Base-by-base conservation (phyloP, 1,140 invertebrate genomes). In the Pachypsylla venusta region DNA sequence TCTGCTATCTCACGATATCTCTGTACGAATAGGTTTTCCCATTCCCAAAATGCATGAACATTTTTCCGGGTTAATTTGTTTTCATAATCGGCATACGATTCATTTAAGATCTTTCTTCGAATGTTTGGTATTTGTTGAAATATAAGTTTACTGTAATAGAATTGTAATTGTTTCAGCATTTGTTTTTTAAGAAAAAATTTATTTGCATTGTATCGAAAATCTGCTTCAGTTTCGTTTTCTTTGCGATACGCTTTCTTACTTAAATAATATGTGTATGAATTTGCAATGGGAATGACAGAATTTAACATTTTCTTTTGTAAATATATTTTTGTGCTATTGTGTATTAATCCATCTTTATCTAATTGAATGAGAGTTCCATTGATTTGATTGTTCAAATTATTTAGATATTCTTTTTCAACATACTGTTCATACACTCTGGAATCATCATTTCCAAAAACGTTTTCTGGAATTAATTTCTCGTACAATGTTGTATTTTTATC, bases 391-490 rank as follows among this genome's bases (percentile, higher is more conserved):
- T 48, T 48, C n/a, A 48, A 19, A 48, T 48, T 48, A 19, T n/a
- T 48, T 22, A 48, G 42, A n/a, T 48, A 48, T 48, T 48, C 42
- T 5, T n/a, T n/a, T 22, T 48, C 42, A 3, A 48, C 42, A 48
- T 48, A 48, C 22, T 48, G 16, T n/a, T 48, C 42, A 19, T 48
- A 48, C n/a, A 48, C 16, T 19, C 16, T n/a, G n/a, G 5, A 5
- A n/a, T 48, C 42, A 10, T 48, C 42, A n/a, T 19, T n/a, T 5
- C 22, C 22, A 7, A 48, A 48, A 7, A 48, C 16, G n/a, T 48
- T 22, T 48, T 48, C 42, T 48, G 42, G 4, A 4, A 48, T 48
- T 5, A 19, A 3, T 19, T 48, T 22, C n/a, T n/a, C 22, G 42
- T 4, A 48, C 16, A 22, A 22, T 48, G n/a, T n/a, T 48, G 42